Percentiles rank a stretch among this genome's conserved stretches.
phyloP scores from a whole-genome alignment of 2,797 vertebrate genomes.

The Crenichthys baileyi region DNA sequence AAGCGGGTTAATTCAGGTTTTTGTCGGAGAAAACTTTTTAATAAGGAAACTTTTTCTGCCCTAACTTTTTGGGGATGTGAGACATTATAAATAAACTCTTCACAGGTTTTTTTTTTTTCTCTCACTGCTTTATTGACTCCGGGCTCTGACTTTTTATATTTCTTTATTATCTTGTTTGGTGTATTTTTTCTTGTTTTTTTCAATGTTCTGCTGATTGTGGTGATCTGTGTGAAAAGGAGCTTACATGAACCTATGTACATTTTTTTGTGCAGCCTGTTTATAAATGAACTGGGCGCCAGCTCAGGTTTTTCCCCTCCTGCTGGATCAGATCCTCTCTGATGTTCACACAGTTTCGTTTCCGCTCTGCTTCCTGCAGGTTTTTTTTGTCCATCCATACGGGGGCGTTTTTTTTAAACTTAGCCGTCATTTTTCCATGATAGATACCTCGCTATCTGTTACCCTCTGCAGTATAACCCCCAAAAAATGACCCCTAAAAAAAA shows the following conservation, averaged over 20 bases:
- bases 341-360: constrained; percentile 39
- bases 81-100: not conserved
- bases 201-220: constrained; percentile 43
- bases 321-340: constrained; percentile 48
- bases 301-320: constrained; percentile 44
- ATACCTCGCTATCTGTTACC: constrained; percentile 46
- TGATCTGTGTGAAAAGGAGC: constrained; percentile 53
- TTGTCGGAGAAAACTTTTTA: not conserved
- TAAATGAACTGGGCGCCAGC: constrained; percentile 62
- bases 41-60: not conserved
- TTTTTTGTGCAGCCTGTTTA: constrained; percentile 64
- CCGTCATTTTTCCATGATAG: constrained; percentile 65
- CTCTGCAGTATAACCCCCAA: constrained; percentile 58
- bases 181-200: not conserved
- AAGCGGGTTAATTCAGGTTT: not conserved
- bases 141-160: not conserved
- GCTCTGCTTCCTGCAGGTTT: constrained; percentile 61
- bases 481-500: not conserved
- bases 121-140: not conserved
- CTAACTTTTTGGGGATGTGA: not conserved
- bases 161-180: not conserved
- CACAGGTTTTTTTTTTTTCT: not conserved
- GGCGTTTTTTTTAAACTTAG: not conserved
- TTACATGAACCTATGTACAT: constrained; percentile 73
- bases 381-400: constrained; percentile 27